Conservation (phyloP, 2,888 invertebrate species). For the Axea sp. region DNA sequence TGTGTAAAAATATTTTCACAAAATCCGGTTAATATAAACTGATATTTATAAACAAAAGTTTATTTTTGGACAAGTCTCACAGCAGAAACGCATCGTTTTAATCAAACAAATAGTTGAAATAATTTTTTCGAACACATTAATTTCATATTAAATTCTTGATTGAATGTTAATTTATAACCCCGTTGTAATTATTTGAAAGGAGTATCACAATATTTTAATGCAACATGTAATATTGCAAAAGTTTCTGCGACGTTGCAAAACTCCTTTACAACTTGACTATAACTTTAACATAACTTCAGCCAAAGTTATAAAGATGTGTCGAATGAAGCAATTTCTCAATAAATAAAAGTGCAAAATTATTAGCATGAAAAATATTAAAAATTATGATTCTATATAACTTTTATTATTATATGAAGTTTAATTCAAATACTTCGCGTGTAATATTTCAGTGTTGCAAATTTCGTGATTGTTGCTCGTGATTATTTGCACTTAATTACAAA, state of each 20-base stretch:
- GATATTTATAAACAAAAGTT: no score
- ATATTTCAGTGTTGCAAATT: no score
- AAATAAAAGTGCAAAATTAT: neutral
- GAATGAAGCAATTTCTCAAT: constrained; percentile 1
- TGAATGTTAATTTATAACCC: no score
- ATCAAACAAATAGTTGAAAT: neutral
- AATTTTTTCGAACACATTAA: neutral
- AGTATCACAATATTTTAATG: no score
- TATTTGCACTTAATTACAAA: no score
- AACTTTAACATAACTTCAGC: constrained; percentile 6
- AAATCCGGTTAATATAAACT: constrained; percentile 2
- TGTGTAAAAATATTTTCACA: neutral
- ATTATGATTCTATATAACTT: no score
- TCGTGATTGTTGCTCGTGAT: no score
- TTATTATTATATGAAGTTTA: no score
- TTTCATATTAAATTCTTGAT: no score
- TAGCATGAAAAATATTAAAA: constrained; percentile 1
- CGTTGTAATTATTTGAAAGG: no score
- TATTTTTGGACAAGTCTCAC: no score
- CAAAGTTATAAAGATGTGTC: constrained; percentile 1
- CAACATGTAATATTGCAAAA: constrained; percentile 3
- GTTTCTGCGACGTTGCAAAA: neutral
- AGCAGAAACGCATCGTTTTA: neutral
- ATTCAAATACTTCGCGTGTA: no score
- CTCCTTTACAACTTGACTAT: neutral